Percentiles rank a stretch among this genome's conserved stretches.
Conservation (phyloP, 1,140 invertebrate genomes). For the Gerris buenoi region DNA sequence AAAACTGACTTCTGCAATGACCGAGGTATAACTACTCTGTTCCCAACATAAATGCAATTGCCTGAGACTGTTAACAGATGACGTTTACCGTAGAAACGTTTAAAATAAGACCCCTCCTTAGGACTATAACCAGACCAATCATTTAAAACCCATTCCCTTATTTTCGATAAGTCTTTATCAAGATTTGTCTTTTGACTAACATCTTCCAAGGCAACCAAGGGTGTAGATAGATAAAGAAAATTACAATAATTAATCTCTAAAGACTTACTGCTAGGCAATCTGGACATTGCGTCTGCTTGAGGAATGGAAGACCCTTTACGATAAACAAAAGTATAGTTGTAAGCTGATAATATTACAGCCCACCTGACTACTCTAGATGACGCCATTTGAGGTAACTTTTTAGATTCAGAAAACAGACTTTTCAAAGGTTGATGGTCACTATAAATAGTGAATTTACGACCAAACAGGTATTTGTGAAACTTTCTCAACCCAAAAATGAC, state of each 20-base stretch:
- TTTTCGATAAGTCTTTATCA: neutral
- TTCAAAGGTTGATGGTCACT: neutral
- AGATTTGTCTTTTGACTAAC: neutral
- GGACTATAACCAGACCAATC: neutral
- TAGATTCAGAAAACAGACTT: neutral
- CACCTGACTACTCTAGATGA: conserved; percentile 16
- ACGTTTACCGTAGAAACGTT: neutral
- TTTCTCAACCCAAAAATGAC: conserved; percentile 29
- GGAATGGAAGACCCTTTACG: conserved; percentile 6
- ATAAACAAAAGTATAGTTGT: conserved; percentile 18
- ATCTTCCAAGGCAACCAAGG: neutral
- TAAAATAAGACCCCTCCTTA: neutral
- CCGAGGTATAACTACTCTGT: neutral
- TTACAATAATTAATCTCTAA: neutral
- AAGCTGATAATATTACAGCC: conserved; percentile 13
- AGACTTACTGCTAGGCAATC: neutral
- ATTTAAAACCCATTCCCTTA: too few species aligned
- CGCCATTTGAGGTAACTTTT: conserved; percentile 24
- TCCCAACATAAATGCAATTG: neutral
- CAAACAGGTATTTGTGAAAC: conserved; percentile 27
- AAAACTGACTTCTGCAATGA: neutral
- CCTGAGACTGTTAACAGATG: neutral
- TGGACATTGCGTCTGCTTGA: conserved; percentile 10
- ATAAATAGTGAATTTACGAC: neutral
- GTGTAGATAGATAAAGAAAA: neutral